Evolutionary conservation across 2,113 vertebrate species (phyloP).

Genomic region (Channa argus): DNA sequence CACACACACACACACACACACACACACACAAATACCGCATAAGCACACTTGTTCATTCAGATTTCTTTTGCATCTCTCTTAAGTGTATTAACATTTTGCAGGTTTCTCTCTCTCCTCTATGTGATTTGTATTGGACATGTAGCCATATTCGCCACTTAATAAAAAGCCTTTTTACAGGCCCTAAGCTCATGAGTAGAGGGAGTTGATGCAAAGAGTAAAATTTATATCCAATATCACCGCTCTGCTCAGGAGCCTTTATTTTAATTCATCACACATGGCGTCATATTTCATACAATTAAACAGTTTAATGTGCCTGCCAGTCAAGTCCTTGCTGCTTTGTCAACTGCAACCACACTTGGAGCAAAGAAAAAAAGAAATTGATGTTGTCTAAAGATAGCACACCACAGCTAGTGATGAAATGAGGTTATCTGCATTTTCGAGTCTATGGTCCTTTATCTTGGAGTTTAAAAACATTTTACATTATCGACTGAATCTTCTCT

Average conservation of each 20-base stretch:
- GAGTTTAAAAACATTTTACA: conserved; percentile 9
- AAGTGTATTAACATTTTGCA: conserved; percentile 24
- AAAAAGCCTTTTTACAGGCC: conserved; percentile 28
- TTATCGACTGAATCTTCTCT: conserved; percentile 25
- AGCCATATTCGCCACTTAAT: conserved; percentile 58
- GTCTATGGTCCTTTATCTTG: conserved; percentile 14
- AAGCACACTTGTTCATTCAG: not conserved
- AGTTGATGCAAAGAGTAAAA: conserved; percentile 16
- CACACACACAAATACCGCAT: conserved; percentile 5
- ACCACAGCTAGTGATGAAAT: not conserved
- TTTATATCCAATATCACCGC: conserved; percentile 47
- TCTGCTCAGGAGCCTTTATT: conserved; percentile 29
- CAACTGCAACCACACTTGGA: not conserved
- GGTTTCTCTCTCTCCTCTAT: conserved; percentile 21
- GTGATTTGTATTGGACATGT: conserved; percentile 53
- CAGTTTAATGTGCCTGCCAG: conserved; percentile 35
- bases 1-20: not conserved
- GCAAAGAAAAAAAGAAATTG: conserved; percentile 2
- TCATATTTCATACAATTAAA: conserved; percentile 45
- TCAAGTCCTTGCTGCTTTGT: conserved; percentile 14
- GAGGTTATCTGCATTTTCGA: not conserved
- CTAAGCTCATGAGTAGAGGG: conserved; percentile 29
- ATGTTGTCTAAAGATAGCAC: conserved; percentile 2
- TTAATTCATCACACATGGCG: conserved; percentile 60
- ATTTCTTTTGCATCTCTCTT: not conserved